Percentiles rank a stretch among this genome's conserved stretches.
Conservation (phyloP, 2,888 invertebrate genomes). For the Spicauda simplicius region DNA sequence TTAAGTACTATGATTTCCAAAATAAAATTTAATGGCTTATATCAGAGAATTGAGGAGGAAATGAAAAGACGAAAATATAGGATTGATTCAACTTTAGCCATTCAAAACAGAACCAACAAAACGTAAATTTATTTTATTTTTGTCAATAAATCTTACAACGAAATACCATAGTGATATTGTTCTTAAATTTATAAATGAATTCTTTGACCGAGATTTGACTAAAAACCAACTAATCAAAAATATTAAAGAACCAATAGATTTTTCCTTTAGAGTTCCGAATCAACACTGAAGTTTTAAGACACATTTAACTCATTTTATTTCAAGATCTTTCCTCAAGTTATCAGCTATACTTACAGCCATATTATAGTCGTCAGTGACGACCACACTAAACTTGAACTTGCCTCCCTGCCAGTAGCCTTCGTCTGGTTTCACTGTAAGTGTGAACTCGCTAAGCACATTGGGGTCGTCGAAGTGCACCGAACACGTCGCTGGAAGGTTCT, state of each 20-base stretch:
- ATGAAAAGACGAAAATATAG: no score
- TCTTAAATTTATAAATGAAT: no score
- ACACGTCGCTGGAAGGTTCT: slow-evolving; percentile 92
- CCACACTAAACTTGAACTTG: slow-evolving; percentile 92
- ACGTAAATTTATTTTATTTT: no score
- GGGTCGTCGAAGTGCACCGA: slow-evolving; percentile 92
- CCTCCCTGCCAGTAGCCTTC: slow-evolving; percentile 97
- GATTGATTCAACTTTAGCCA: no score
- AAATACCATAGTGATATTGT: no score
- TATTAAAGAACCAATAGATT: not conserved
- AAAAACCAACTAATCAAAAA: no score
- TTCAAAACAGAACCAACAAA: no score
- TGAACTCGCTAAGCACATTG: slow-evolving; percentile 92
- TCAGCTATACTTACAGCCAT: slow-evolving; percentile 91
- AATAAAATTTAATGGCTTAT: no score
- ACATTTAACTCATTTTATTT: not conserved
- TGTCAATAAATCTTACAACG: no score
- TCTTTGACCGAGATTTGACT: no score
- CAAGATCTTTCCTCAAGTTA: not conserved
- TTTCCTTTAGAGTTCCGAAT: not conserved
- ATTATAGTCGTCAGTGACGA: slow-evolving; percentile 97
- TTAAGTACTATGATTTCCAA: no score
- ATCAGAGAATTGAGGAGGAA: no score
- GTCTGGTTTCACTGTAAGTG: slow-evolving; percentile 90
- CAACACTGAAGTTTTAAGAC: not conserved